Evolutionary conservation across 1,140 invertebrate genomes (phyloP), one percentile per base, ranked within the genome.

Genomic region (Drepana arcuata): DNA sequence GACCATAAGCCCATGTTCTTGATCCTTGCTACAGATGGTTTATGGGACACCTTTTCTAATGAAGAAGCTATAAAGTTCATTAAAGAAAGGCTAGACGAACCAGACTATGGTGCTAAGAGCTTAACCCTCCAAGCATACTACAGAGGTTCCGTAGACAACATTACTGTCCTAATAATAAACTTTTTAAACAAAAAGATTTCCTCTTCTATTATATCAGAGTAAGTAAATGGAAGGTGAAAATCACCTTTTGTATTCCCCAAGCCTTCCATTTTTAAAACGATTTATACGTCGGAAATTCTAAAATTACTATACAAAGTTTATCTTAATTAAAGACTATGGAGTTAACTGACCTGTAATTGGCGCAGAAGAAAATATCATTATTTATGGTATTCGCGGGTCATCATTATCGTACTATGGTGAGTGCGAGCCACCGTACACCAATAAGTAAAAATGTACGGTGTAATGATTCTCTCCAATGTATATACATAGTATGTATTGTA

Each of bases 31-130:
- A 93, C 95, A 1, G 97, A 98, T 87, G 97, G 97, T 7, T 85
- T 99, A 5, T 98, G 96, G 96, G 97, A 98, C 79, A 95, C 93
- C 15, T 96, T 97, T 64, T 88, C 88, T 10, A 98, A 98, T 79
- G 95, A 98, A 75, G 95, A 98, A 77, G 96, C 95, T 28, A 90
- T 97, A 7, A 89, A 91, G 48, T 97, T 92, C 75, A 90, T 96
- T 16, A 91, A 91, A 69, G 89, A 93, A 51, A 87, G 91, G 46
- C 85, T 97, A 11, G 86, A 93, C 54, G 95, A 96, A 82, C 88
- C 93, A 12, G 89, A 92, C 72, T 94, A 88, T 84, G 95, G 95
- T 35, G 95, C 96, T 21, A 95, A 95, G 82, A 94, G 92, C 65
- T 86, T 98, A 41, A 91, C 93, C 7, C 83, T 94, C 43, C 92